These are phyloP conservation scores for Ardeotis arabs DNA, from an alignment of 2,113 vertebrate species.

Conservation along the genomic window DNA sequence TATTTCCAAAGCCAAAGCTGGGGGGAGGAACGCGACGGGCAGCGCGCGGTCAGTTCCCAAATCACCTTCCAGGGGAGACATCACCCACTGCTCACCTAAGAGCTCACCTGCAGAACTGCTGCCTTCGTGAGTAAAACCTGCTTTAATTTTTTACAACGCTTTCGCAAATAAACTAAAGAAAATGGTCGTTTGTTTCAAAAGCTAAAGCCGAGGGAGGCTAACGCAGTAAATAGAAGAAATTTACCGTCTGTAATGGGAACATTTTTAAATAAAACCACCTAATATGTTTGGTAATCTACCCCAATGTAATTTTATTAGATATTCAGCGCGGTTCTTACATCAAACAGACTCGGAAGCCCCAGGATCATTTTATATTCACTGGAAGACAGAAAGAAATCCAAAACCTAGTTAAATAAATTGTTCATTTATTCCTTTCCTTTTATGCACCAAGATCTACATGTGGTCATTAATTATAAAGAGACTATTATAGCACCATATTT, in stretches of 20 bases:
- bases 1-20: not conserved
- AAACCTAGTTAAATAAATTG: conserved; percentile 90
- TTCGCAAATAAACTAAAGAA: conserved; percentile 25
- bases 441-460: conserved; percentile 87
- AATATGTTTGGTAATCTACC: conserved; percentile 74
- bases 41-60: not conserved
- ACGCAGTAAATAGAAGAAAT: conserved; percentile 57
- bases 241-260: conserved; percentile 31
- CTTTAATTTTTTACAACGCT: not conserved
- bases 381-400: conserved; percentile 83
- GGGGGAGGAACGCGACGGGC: not conserved
- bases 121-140: not conserved
- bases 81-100: not conserved
- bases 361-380: conserved; percentile 81
- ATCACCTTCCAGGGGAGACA: not conserved
- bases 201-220: conserved; percentile 17
- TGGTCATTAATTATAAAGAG: conserved; percentile 90
- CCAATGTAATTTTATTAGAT: conserved; percentile 77
- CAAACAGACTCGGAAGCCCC: conserved; percentile 78
- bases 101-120: conserved; percentile 11
- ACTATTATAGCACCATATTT: conserved; percentile 90
- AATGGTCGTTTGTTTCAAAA: conserved; percentile 22
- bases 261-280: conserved; percentile 69
- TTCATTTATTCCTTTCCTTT: conserved; percentile 88
- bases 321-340: conserved; percentile 73